These are phyloP conservation scores for Synanthedon myopaeformis DNA, from an alignment of 2,888 invertebrate species.

Conservation along the genomic window DNA sequence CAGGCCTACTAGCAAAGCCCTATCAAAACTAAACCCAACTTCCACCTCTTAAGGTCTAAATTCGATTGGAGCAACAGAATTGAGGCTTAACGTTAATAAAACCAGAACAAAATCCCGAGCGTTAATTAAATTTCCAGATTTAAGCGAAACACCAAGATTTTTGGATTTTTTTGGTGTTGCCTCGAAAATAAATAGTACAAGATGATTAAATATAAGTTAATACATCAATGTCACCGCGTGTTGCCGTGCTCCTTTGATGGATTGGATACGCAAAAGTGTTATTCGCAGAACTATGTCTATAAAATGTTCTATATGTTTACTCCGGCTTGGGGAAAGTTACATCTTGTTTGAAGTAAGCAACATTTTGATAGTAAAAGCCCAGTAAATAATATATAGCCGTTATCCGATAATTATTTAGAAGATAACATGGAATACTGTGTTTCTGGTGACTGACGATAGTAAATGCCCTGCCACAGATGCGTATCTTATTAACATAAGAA, in stretches of 20 bases:
- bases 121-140: constrained; percentile 40
- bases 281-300: constrained; percentile 3
- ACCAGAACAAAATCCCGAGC: constrained; percentile 28
- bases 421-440: too few species aligned
- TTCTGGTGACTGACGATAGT: too few species aligned
- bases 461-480: too few species aligned
- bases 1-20: constrained; percentile 7
- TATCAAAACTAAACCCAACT: neutral
- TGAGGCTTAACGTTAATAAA: constrained; percentile 29
- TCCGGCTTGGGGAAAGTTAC: too few species aligned
- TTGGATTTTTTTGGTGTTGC: constrained; percentile 11
- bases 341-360: too few species aligned
- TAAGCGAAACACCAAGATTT: constrained; percentile 9
- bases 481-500: too few species aligned
- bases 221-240: constrained; percentile 25
- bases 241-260: constrained; percentile 21
- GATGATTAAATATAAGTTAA: constrained; percentile 23
- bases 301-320: neutral
- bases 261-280: constrained; percentile 11
- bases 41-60: neutral
- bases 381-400: too few species aligned
- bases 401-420: too few species aligned
- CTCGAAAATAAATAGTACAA: constrained; percentile 11
- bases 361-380: too few species aligned
- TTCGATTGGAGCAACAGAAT: neutral